phyloP scores from a whole-genome alignment of 1,140 invertebrate species.

The Drosophila prosaltans region DNA sequence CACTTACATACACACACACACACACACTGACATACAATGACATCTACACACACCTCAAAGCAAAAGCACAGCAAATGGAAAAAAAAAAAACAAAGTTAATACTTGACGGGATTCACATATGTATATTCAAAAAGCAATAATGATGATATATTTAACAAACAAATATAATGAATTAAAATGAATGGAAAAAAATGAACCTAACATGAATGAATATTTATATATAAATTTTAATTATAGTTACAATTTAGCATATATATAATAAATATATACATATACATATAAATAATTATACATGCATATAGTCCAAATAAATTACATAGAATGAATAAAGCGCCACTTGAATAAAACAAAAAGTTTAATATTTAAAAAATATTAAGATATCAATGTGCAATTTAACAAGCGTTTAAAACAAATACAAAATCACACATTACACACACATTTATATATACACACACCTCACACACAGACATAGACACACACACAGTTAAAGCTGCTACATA shows the following conservation, averaged over 20 bases:
- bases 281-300: constrained; percentile 48
- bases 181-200: constrained; percentile 44
- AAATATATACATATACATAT: constrained; percentile 60
- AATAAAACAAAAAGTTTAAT: constrained; percentile 65
- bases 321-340: constrained; percentile 42
- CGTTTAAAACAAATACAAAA: constrained; percentile 66
- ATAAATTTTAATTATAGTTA: constrained; percentile 72
- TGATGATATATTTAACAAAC: constrained; percentile 67
- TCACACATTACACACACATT: constrained; percentile 16
- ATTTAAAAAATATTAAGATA: constrained; percentile 81
- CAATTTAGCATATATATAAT: constrained; percentile 66
- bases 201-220: constrained; percentile 68
- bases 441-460: constrained; percentile 26
- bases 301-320: constrained; percentile 68
- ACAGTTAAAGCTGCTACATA: constrained; percentile 40
- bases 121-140: constrained; percentile 76
- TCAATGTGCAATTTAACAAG: constrained; percentile 78
- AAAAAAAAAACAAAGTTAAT: constrained; percentile 34
- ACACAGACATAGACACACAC: constrained; percentile 35
- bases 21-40: constrained; percentile 20
- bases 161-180: constrained; percentile 43
- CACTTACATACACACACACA: constrained; percentile 4
- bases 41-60: constrained; percentile 24
- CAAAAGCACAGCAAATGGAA: constrained; percentile 14
- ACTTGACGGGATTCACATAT: constrained; percentile 56